Evolutionary conservation across 2,797 vertebrate species (phyloP).

Genomic region (Sylvilagus floridanus): DNA sequence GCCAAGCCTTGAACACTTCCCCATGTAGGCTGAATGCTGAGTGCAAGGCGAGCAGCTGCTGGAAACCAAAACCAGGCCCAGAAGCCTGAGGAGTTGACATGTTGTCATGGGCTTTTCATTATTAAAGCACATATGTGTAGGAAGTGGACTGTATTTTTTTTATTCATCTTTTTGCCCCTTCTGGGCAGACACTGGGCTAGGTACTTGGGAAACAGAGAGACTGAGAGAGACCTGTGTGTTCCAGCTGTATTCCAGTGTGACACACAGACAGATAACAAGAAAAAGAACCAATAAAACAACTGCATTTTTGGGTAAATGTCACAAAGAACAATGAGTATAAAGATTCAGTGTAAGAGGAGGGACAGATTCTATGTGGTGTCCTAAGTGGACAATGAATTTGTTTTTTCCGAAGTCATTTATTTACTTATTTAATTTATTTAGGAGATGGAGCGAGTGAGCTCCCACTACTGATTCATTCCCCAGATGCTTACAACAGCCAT

Average conservation of each 20-base stretch:
- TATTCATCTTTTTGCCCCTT: neutral
- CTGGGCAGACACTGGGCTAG: neutral
- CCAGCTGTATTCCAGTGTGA: neutral
- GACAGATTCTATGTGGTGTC: neutral
- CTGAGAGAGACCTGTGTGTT: neutral
- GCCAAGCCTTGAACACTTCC: too few species aligned
- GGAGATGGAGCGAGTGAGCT: too few species aligned
- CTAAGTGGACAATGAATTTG: neutral
- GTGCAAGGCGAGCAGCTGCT: neutral
- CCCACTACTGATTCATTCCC: too few species aligned
- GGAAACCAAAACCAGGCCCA: neutral
- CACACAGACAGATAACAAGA: neutral
- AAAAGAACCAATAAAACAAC: neutral
- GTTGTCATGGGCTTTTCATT: neutral
- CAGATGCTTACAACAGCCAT: too few species aligned
- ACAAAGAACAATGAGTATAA: neutral
- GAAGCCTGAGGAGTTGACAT: neutral
- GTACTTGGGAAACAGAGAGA: neutral
- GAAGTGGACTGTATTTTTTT: neutral
- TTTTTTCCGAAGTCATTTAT: neutral
- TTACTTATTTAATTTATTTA: too few species aligned
- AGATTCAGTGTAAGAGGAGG: neutral
- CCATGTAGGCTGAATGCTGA: rapidly evolving
- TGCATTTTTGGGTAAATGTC: neutral
- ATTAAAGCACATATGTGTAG: neutral